Evolutionary conservation across 2,888 invertebrate genomes (phyloP).

Genomic region (Acanthopleura granulata): DNA sequence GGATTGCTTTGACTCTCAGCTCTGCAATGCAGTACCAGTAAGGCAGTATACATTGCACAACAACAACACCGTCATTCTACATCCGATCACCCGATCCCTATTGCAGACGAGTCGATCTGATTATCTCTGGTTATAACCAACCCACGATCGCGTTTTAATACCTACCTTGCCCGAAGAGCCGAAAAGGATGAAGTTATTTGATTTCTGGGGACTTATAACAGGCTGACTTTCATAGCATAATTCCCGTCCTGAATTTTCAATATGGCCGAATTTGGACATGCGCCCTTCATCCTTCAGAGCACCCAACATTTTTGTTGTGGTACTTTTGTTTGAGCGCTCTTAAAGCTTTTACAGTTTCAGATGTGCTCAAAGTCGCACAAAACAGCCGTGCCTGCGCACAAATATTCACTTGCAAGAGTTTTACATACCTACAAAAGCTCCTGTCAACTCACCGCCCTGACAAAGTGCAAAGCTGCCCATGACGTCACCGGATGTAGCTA

Average conservation of each 20-base stretch:
- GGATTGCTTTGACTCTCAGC: background rate
- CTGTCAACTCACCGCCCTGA: background rate
- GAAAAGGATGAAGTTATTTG: too few species aligned
- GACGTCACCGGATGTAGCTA: background rate
- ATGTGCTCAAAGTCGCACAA: too few species aligned
- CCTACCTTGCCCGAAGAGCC: too few species aligned
- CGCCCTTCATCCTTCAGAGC: constrained; percentile 26
- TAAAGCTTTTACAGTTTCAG: too few species aligned
- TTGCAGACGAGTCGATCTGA: background rate
- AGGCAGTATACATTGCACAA: too few species aligned
- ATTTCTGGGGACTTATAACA: background rate
- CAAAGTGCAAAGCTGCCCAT: background rate
- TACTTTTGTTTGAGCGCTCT: background rate
- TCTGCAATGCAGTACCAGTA: too few species aligned
- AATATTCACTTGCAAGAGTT: too few species aligned
- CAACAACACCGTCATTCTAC: background rate
- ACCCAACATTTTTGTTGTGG: background rate
- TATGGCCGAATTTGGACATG: constrained; percentile 41
- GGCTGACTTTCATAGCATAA: background rate
- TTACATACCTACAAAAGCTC: too few species aligned
- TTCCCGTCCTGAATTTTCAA: constrained; percentile 30
- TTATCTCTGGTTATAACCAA: too few species aligned
- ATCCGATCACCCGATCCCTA: background rate
- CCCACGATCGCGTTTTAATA: too few species aligned
- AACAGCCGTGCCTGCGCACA: too few species aligned